Base-by-base conservation (phyloP, 2,888 invertebrate species). In the Drosophila meridiana region DNA sequence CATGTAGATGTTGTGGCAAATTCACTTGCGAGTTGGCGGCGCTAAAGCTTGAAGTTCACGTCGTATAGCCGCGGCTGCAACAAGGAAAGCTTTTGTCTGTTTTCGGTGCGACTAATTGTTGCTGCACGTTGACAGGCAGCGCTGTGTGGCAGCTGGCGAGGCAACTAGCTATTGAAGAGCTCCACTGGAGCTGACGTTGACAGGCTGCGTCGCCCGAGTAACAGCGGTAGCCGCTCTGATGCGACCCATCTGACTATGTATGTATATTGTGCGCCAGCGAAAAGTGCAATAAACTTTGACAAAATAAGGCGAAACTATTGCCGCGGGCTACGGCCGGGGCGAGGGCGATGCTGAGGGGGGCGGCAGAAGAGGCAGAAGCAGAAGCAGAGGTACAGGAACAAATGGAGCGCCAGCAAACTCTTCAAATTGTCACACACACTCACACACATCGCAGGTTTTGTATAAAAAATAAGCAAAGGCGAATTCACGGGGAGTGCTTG, bases 271-370 rank as follows among this genome's bases (percentile, higher is more conserved):
- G 65, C 68, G 68, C 65, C 80, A 60, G 65, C 70, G 71, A 85
- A 82, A 82, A 87, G 89, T 89, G 89, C 87, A 89, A 85, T 85
- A 89, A 85, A 85, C 85, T 85, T 82, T 89, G 79, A 79, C 82
- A 79, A 80, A 84, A 77, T 71, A 72, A 60, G 78, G 73, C 69
- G 75, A 73, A 75, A 73, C 70, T 70, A 75, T 78, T 76, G 66
- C 69, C 67, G 61, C 61, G 64, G 70, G 69, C 69, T 50, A 43
- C 55, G 52, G 26, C 52, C 13, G 52, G 34, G 20, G 36, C 8
- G 4, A 7, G 1, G 26, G 53, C 0, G 11, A 5, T 4, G 14
- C 6, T 2, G 40, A 2, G 6, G 52, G 13, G 2, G 32, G 5
- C 0, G 14, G 20, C 20, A 20, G 20, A 20, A 20, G 26, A 11